phyloP scores from a whole-genome alignment of 1,140 invertebrate genomes.

The Drosophila yakuba region DNA sequence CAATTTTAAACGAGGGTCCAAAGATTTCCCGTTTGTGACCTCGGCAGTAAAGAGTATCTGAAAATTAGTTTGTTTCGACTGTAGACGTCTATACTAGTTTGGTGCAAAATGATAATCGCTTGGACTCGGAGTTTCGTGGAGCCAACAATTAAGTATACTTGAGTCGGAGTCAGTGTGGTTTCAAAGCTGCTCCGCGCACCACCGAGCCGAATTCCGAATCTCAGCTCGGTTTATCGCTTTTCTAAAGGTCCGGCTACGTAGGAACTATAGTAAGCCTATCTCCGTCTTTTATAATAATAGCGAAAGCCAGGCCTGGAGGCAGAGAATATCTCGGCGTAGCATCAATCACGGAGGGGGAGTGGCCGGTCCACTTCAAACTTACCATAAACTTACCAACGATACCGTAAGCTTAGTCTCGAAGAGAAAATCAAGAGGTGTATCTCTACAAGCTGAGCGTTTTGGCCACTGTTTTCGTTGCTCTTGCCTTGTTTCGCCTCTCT shows the following conservation, averaged over 20 bases:
- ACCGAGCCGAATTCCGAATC: slow-evolving; percentile 2
- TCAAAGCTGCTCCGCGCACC: slow-evolving; percentile 29
- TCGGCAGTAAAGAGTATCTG: slow-evolving; percentile 14
- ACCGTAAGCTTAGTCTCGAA: slow-evolving; percentile 50
- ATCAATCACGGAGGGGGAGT: slow-evolving; percentile 23
- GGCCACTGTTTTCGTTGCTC: slow-evolving; percentile 13
- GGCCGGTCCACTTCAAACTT: neutral
- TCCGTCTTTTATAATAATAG: slow-evolving; percentile 43
- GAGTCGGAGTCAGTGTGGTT: slow-evolving; percentile 33
- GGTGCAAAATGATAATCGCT: slow-evolving; percentile 46
- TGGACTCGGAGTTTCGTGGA: slow-evolving; percentile 33
- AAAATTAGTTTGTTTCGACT: slow-evolving; percentile 31
- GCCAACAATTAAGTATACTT: slow-evolving; percentile 36
- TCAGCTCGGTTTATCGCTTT: slow-evolving; percentile 19
- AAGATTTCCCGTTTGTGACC: slow-evolving; percentile 34
- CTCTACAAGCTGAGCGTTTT: slow-evolving; percentile 14
- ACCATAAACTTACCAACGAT: slow-evolving; percentile 51
- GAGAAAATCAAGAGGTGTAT: slow-evolving; percentile 32
- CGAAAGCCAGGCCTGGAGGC: slow-evolving; percentile 25
- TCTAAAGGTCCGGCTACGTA: slow-evolving; percentile 6
- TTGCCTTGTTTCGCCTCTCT: slow-evolving; percentile 9
- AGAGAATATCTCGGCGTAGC: slow-evolving; percentile 38
- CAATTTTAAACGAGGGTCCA: slow-evolving; percentile 19
- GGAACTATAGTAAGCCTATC: slow-evolving; percentile 35
- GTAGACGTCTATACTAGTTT: slow-evolving; percentile 20